phyloP scores from a whole-genome alignment of 2,113 vertebrate genomes.

The Fukomys damarensis region DNA sequence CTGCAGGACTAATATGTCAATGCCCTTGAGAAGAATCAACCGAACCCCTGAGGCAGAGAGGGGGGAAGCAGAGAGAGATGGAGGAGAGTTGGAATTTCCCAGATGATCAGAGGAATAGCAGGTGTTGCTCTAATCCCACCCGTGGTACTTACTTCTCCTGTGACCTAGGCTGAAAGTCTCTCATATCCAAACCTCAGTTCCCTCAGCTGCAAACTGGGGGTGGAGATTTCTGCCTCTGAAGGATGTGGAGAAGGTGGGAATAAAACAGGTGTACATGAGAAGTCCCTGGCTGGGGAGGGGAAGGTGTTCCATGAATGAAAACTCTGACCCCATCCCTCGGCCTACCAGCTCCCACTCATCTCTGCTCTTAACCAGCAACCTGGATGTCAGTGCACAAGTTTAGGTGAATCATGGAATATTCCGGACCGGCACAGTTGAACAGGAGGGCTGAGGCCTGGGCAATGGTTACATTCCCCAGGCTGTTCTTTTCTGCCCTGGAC shows the following conservation, averaged over 20 bases:
- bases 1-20: background rate
- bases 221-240: background rate
- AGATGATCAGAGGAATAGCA: background rate
- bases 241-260: background rate
- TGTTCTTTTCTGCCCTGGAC: background rate
- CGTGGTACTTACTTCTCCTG: background rate
- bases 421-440: background rate
- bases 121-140: background rate
- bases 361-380: background rate
- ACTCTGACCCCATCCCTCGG: background rate
- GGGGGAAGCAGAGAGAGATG: accelerated
- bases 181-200: background rate
- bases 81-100: background rate
- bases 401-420: background rate
- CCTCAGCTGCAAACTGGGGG: background rate
- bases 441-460: background rate
- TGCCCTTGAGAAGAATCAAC: too few species aligned
- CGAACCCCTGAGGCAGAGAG: background rate
- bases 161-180: background rate
- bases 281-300: too few species aligned
- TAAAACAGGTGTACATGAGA: background rate
- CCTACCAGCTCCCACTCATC: background rate
- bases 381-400: background rate
- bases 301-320: background rate
- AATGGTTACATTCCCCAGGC: background rate